Evolutionary conservation across 2,797 vertebrate genomes (phyloP).

Genomic region (Cuculus canorus): DNA sequence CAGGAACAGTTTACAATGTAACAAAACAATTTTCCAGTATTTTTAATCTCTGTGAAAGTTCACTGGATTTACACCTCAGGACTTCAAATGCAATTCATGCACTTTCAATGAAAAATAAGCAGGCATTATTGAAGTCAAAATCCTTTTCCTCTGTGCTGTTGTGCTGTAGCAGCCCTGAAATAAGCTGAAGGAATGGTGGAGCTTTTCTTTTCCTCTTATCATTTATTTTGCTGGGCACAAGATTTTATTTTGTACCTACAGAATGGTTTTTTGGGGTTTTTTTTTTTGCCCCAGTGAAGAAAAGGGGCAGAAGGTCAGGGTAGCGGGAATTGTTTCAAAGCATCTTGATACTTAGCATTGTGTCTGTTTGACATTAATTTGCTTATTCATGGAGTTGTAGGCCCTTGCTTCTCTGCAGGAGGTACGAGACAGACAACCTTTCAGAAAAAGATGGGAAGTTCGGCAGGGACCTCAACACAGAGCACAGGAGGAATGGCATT

Average conservation of each 20-base stretch:
- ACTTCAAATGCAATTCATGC: neutral
- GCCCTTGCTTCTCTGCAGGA: neutral
- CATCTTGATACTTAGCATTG: neutral
- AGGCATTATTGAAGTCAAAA: neutral
- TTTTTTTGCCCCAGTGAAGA: neutral
- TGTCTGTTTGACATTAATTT: neutral
- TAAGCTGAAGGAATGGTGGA: neutral
- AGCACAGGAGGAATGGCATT: neutral
- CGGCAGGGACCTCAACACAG: fast-evolving
- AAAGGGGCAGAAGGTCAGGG: fast-evolving
- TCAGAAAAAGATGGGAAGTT: neutral
- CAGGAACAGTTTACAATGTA: neutral
- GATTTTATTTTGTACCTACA: neutral
- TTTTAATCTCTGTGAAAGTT: neutral
- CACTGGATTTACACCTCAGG: neutral
- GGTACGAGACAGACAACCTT: neutral
- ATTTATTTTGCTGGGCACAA: neutral
- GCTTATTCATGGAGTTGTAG: neutral
- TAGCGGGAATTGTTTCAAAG: neutral
- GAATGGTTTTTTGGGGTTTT: too few relatives aligned
- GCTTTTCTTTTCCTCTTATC: neutral
- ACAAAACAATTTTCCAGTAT: neutral
- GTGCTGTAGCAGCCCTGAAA: neutral
- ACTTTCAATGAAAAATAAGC: neutral
- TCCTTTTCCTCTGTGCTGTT: neutral